Percentiles rank a stretch among this genome's conserved stretches.
Conservation (phyloP, 2,888 invertebrate genomes). For the Agrilus biguttatus region DNA sequence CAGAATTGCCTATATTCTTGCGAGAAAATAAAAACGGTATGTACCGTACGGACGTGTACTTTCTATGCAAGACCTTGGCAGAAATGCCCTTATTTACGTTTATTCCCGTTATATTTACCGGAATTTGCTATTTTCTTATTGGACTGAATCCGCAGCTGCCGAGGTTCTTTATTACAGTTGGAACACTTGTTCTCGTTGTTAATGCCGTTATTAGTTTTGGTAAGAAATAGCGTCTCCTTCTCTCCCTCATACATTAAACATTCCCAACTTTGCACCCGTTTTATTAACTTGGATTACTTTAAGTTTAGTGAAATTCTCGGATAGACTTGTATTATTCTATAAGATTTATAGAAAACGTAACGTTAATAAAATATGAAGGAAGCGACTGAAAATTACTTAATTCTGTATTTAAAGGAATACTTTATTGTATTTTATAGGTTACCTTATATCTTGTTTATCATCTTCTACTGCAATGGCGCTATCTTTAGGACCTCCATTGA, state of each 20-base stretch:
- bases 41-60: conserved; percentile 84
- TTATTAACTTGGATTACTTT: not conserved
- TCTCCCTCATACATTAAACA: not conserved
- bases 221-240: conserved; percentile 28
- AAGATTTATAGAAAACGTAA: too few relatives aligned
- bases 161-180: conserved; percentile 59
- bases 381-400: too few relatives aligned
- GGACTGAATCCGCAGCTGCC: conserved; percentile 58
- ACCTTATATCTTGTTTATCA: conserved; percentile 79
- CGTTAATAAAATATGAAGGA: too few relatives aligned
- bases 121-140: conserved; percentile 78
- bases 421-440: conserved; percentile 52
- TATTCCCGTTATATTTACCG: conserved; percentile 69
- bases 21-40: conserved; percentile 81
- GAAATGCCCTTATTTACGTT: conserved; percentile 77
- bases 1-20: conserved; percentile 78
- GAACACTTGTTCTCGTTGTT: conserved; percentile 66
- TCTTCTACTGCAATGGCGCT: conserved; percentile 76
- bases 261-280: not conserved
- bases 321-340: too few relatives aligned
- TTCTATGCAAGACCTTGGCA: conserved; percentile 77
- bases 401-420: too few relatives aligned
- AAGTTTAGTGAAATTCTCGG: too few relatives aligned
- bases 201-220: conserved; percentile 83
- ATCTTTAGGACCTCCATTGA: conserved; percentile 79